Evolutionary conservation across 1,140 invertebrate species (phyloP).

Genomic region (Aricia agestis): DNA sequence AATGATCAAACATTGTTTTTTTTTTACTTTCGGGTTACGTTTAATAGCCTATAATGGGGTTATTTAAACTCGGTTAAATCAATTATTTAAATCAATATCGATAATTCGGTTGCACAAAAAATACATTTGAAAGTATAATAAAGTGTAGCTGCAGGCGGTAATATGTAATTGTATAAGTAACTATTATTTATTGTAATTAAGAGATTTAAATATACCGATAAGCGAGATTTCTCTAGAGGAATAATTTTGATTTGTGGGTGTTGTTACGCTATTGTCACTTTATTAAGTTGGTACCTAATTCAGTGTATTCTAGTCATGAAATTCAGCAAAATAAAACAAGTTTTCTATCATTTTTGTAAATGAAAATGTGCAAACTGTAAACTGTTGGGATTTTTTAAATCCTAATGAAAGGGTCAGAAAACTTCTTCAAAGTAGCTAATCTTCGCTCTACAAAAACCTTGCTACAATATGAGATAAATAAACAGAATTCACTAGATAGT

Average conservation of each 20-base stretch:
- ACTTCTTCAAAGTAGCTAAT: too few relatives aligned
- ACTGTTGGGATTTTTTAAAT: too few relatives aligned
- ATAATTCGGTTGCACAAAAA: constrained; percentile 12
- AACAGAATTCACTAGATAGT: too few relatives aligned
- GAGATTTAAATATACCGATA: too few relatives aligned
- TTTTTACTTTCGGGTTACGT: background rate
- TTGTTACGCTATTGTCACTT: background rate
- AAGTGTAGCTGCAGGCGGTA: background rate
- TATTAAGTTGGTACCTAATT: background rate
- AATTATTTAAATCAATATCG: constrained; percentile 11
- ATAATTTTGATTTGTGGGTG: background rate
- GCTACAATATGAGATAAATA: too few relatives aligned
- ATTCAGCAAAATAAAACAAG: too few relatives aligned
- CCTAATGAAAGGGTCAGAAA: too few relatives aligned
- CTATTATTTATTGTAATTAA: background rate
- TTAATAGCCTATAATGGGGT: constrained; percentile 6
- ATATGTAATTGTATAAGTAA: constrained; percentile 12
- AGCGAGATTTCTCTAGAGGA: background rate
- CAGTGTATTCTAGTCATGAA: too few relatives aligned
- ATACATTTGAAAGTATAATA: background rate
- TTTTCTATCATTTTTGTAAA: too few relatives aligned
- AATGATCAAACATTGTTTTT: too few relatives aligned
- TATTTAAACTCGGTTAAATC: constrained; percentile 8
- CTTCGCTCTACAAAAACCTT: too few relatives aligned
- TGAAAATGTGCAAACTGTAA: too few relatives aligned